Conservation (phyloP, 2,113 vertebrate genomes). For the Hypanus sabinus region DNA sequence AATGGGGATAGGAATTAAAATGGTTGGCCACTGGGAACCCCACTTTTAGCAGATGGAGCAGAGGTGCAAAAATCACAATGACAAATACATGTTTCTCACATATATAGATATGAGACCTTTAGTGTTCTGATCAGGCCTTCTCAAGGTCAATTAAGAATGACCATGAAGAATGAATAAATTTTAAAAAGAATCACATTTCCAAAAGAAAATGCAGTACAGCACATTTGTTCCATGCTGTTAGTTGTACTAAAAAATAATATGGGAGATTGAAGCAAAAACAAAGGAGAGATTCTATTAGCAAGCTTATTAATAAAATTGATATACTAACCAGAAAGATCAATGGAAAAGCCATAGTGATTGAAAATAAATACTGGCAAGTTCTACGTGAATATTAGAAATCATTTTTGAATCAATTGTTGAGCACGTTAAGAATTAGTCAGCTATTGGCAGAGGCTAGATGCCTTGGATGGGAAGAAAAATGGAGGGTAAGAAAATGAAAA, state of each 20-base stretch:
- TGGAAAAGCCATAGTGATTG: neutral
- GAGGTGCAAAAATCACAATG: neutral
- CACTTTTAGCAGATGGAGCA: too few relatives aligned
- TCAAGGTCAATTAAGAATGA: too few relatives aligned
- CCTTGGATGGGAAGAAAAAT: neutral
- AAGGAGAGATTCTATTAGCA: neutral
- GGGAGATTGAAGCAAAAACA: too few relatives aligned
- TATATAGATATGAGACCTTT: neutral
- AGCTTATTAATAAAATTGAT: neutral
- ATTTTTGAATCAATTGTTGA: neutral
- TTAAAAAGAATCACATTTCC: neutral
- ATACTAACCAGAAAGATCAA: neutral
- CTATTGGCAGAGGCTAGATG: neutral
- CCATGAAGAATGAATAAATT: too few relatives aligned
- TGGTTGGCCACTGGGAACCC: too few relatives aligned
- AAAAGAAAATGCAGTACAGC: neutral
- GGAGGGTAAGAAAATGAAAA: neutral
- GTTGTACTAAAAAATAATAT: neutral
- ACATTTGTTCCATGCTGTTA: neutral
- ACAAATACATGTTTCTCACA: neutral
- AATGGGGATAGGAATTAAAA: too few relatives aligned
- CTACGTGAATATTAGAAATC: neutral
- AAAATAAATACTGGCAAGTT: neutral
- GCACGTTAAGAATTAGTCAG: neutral
- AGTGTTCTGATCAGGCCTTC: neutral